These are phyloP conservation scores for Chalcis sispes DNA, from an alignment of 2,888 invertebrate genomes.

Conservation along the genomic window DNA sequence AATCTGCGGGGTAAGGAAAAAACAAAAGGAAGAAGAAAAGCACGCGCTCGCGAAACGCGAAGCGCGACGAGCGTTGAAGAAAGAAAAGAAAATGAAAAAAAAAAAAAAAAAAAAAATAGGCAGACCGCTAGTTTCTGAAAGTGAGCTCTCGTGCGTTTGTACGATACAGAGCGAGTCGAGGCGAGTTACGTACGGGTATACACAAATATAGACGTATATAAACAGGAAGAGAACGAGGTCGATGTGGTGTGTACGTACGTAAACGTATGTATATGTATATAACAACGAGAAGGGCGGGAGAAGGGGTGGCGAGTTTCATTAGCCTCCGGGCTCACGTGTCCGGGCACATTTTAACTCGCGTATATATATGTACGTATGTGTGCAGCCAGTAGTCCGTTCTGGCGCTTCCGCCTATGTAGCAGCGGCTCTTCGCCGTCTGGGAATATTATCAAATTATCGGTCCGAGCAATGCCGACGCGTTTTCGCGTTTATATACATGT, in stretches of 20 bases:
- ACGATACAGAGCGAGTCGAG: background rate
- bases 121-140: too few species aligned
- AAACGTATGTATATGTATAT: background rate
- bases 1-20: too few species aligned
- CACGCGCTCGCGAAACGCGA: too few species aligned
- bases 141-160: too few species aligned
- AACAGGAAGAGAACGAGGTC: conserved; percentile 21
- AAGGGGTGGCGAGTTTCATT: conserved; percentile 57
- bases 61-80: too few species aligned
- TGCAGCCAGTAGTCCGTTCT: background rate
- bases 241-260: background rate
- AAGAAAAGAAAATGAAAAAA: too few species aligned
- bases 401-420: conserved; percentile 4
- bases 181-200: background rate
- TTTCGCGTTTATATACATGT: conserved; percentile 18
- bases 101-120: too few species aligned
- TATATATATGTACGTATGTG: background rate
- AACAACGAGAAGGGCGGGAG: too few species aligned
- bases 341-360: conserved; percentile 51
- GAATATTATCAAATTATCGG: conserved; percentile 64
- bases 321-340: conserved; percentile 53
- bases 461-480: conserved; percentile 33
- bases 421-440: conserved; percentile 25
- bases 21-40: too few species aligned
- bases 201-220: conserved; percentile 25